Percentiles rank a stretch among this genome's conserved stretches.
Evolutionary conservation across 2,113 vertebrate species (phyloP).

Genomic region (Psephotus haematonotus): DNA sequence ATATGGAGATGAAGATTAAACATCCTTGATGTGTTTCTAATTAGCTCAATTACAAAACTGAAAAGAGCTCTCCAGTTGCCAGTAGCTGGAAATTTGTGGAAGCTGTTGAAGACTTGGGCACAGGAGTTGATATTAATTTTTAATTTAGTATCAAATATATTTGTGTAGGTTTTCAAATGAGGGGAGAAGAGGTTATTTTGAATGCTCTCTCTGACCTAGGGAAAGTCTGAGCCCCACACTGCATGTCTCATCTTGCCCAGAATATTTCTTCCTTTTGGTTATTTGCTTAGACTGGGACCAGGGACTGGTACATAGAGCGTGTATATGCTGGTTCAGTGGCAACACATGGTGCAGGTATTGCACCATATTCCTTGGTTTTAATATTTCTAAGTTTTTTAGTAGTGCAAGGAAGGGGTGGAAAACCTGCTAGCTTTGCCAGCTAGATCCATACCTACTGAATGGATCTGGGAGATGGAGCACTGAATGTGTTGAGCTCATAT

Average conservation of each 20-base stretch:
- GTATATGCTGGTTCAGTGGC: background rate
- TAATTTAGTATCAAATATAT: background rate
- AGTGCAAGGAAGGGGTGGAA: background rate
- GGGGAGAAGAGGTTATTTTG: background rate
- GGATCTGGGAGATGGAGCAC: background rate
- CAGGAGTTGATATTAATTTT: background rate
- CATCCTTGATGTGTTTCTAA: background rate
- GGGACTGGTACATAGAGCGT: fast-evolving
- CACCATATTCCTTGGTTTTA: fast-evolving
- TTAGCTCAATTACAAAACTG: background rate
- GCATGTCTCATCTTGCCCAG: background rate
- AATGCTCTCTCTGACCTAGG: background rate
- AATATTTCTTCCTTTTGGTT: background rate
- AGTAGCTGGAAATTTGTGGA: background rate
- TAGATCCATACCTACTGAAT: background rate
- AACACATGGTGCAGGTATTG: fast-evolving
- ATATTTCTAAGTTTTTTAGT: fast-evolving
- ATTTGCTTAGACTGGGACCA: background rate
- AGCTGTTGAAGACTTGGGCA: background rate
- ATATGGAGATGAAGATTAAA: background rate
- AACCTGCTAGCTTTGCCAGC: background rate
- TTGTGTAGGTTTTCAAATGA: background rate
- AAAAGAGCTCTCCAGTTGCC: background rate
- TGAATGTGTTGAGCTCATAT: fast-evolving
- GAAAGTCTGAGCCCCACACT: background rate